Conservation (phyloP, 2,797 vertebrate genomes). For the Myripristis jacobus region DNA sequence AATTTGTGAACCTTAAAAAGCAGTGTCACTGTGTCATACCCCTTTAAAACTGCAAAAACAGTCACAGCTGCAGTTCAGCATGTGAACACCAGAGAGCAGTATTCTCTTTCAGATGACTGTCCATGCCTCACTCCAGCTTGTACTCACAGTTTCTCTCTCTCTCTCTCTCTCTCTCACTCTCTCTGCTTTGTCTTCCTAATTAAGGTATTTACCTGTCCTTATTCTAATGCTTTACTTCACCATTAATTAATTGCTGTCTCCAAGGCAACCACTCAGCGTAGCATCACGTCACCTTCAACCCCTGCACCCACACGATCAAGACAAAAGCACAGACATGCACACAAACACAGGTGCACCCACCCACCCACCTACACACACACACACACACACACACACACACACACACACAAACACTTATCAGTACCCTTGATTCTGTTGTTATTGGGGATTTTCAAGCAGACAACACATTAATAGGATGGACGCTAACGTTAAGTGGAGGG, state of each 20-base stretch:
- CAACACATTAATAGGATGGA: slow-evolving; percentile 60
- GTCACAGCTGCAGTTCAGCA: slow-evolving; percentile 37
- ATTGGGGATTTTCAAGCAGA: slow-evolving; percentile 43
- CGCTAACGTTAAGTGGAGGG: slow-evolving; percentile 44
- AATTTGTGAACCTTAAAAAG: too few relatives aligned
- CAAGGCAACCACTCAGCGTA: slow-evolving; percentile 20
- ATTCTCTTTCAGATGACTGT: slow-evolving; percentile 1
- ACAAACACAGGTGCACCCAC: too few relatives aligned
- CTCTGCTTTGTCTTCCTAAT: background rate
- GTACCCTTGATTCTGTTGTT: slow-evolving; percentile 45
- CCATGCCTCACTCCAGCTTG: too few relatives aligned
- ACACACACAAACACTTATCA: slow-evolving; percentile 16
- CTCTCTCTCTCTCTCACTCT: background rate
- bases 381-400: slow-evolving; percentile 5
- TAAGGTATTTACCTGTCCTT: background rate
- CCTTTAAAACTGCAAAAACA: too few relatives aligned
- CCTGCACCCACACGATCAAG: background rate
- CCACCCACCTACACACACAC: background rate
- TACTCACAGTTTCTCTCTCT: background rate
- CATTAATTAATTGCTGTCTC: slow-evolving; percentile 28
- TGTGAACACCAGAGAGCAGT: slow-evolving; percentile 50
- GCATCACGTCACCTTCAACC: background rate
- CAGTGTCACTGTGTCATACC: too few relatives aligned
- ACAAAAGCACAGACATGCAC: too few relatives aligned
- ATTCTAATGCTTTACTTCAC: too few relatives aligned